Base-by-base conservation (phyloP, 2,797 vertebrate species). In the Lacerta agilis region DNA sequence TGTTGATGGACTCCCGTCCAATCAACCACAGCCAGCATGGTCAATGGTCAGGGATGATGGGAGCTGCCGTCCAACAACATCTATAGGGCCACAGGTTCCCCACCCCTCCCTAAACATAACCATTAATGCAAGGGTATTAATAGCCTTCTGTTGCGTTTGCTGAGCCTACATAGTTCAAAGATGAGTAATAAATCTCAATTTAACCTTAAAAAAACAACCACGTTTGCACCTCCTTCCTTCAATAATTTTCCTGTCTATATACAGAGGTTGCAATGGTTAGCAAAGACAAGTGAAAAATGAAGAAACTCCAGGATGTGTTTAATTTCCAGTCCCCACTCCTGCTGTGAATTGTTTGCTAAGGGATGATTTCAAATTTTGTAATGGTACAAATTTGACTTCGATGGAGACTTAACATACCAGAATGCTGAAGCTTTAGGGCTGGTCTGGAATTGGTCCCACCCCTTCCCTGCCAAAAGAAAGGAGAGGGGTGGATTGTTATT, bases 251-350 rank as follows among this genome's bases (percentile, higher is more conserved):
- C 89, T 86, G 58, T 84, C 88, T 94, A 91, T 93, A 90, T 91
- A 94, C 93, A 90, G 69, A 87, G 92, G 71, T 84, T 86, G 82
- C 90, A 78, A 94, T 89, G 80, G 73, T 93, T 90, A 87, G 84
- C 85, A 87, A 67, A 95, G 91, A 93, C 89, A 90, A 87, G 85
- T 88, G 86, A 73, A 87, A 94, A 94, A 86, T 58, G 87, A 91
- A 95, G 89, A 89, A 95, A 95, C 76, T 55, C 89, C 92, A 94
- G 94, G 93, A 94, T 87, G 33, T 91, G 90, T 95, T 96, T 95
- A 93, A 92, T 95, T 95, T 96, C 91, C 87, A 91, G 77, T 90
- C 88, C 69, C 82, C 61, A n/a, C 89, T 91, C 82, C 92, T 79
- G 83, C 58, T 89, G 79, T 25, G 83, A 84, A 85, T 83, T 92